Evolutionary conservation across 37 sponge, comb jelly and placozoan species (phyloP).

Genomic region (Theonella swinhoei): DNA sequence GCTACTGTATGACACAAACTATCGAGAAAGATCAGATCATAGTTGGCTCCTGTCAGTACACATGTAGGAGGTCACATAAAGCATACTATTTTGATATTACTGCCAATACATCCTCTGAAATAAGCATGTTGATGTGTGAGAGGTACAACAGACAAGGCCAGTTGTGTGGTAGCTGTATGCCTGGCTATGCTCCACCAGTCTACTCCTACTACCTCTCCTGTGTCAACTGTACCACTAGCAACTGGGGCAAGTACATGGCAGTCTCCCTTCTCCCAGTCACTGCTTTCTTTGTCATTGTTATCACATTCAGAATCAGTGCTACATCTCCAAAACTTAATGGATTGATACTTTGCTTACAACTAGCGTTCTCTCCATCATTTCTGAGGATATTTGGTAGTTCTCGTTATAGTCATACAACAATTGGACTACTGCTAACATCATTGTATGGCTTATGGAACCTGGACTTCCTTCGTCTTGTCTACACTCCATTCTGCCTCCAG

Average conservation of each 20-base stretch:
- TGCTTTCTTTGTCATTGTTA: background rate
- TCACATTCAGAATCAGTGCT: background rate
- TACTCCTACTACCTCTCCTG: background rate
- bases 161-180: background rate
- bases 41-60: background rate
- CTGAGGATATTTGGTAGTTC: too few species aligned
- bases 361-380: background rate
- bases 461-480: slow-evolving; percentile 31
- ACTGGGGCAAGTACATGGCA: background rate
- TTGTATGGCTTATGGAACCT: slow-evolving; percentile 42
- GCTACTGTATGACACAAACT: background rate
- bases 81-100: background rate
- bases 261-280: background rate
- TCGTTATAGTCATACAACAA: background rate
- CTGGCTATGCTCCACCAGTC: background rate
- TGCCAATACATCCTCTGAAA: background rate
- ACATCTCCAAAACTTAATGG: background rate
- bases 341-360: background rate
- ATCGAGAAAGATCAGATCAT: background rate
- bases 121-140: background rate
- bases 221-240: background rate
- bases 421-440: background rate
- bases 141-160: background rate
- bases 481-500: too few species aligned
- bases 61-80: background rate